Evolutionary conservation across 2,797 vertebrate species (phyloP).

Genomic region (Garrulus glandarius): DNA sequence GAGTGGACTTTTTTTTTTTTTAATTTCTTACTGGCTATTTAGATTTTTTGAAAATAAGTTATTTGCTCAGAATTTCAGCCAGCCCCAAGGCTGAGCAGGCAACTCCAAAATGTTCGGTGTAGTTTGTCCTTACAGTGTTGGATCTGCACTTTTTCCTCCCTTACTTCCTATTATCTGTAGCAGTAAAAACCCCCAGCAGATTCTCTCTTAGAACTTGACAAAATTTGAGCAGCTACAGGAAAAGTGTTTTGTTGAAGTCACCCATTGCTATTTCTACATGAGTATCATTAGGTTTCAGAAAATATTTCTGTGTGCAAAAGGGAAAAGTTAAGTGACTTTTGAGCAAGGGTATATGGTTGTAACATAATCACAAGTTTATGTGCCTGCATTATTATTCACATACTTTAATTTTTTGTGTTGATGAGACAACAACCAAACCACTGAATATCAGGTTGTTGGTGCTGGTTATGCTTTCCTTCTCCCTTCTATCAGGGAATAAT

Average conservation of each 20-base stretch:
- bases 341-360: background rate
- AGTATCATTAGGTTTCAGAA: background rate
- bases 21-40: background rate
- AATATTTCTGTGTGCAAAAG: background rate
- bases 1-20: background rate
- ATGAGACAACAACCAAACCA: background rate
- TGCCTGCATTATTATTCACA: background rate
- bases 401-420: background rate
- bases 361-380: background rate
- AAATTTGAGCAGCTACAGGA: background rate
- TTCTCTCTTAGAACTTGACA: background rate
- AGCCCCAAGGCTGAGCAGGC: background rate
- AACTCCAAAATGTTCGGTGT: background rate
- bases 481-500: background rate
- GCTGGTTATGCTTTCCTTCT: background rate
- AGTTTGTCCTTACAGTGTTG: background rate
- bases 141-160: background rate
- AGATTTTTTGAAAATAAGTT: background rate
- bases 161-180: background rate
- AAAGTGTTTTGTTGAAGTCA: background rate
- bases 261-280: background rate
- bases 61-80: background rate
- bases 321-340: background rate
- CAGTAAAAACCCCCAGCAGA: background rate
- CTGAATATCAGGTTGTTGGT: background rate